Percentiles rank a stretch among this genome's conserved stretches.
phyloP scores from a whole-genome alignment of 2,797 vertebrate species.

The Cetoscarus ocellatus region DNA sequence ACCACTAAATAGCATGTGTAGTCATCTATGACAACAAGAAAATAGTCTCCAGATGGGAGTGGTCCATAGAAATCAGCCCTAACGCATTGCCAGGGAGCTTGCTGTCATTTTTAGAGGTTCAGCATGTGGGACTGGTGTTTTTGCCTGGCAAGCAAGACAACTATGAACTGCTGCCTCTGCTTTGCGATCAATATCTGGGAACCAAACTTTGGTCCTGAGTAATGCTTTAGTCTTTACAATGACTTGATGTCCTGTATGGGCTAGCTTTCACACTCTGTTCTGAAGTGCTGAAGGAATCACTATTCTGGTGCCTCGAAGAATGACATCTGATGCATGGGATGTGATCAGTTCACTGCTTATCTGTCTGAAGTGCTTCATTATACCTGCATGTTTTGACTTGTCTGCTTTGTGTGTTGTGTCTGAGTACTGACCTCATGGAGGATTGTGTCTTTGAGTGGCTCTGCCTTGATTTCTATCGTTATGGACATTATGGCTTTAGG shows the following conservation, averaged over 20 bases:
- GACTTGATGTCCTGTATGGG: constrained; percentile 27
- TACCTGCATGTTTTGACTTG: not conserved
- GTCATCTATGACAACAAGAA: constrained; percentile 30
- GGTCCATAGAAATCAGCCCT: constrained; percentile 48
- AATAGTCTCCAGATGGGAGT: constrained; percentile 30
- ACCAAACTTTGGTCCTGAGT: constrained; percentile 29
- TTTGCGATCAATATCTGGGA: constrained; percentile 29
- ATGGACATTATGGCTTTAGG: constrained; percentile 38
- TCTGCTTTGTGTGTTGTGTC: not conserved
- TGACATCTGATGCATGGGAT: not conserved
- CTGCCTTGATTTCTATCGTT: constrained; percentile 2
- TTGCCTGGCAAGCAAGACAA: constrained; percentile 26
- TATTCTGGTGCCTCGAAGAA: not conserved
- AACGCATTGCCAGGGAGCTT: constrained; percentile 7
- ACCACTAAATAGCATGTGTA: constrained; percentile 31
- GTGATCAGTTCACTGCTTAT: constrained; percentile 33
- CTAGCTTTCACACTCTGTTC: constrained; percentile 2
- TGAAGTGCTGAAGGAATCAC: constrained; percentile 4
- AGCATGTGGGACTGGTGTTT: not conserved
- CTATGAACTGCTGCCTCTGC: constrained; percentile 18
- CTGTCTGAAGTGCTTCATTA: constrained; percentile 8
- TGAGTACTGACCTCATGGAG: constrained; percentile 28
- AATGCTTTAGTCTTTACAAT: constrained; percentile 25
- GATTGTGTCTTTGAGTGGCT: constrained; percentile 30
- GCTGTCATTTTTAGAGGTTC: constrained; percentile 35